A percentile compares a stretch with the other conserved stretches of the same genome.
Evolutionary conservation across 2,113 vertebrate species (phyloP).

Genomic region (Climacteris rufus): DNA sequence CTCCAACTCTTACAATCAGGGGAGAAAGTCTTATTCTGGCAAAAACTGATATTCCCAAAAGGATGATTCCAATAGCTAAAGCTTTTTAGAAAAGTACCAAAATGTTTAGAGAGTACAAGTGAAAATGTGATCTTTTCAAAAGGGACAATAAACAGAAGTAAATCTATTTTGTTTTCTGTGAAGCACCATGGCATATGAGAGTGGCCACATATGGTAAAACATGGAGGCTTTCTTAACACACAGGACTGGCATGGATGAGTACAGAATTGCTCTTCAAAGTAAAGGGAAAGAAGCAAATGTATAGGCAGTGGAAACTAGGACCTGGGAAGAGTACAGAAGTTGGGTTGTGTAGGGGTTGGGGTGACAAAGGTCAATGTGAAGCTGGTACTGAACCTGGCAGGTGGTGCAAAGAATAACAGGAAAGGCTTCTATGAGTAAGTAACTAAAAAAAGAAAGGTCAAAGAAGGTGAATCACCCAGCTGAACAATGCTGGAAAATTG

Average conservation of each 20-base stretch:
- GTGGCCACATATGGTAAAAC: background rate
- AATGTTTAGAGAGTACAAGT: background rate
- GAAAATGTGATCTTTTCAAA: background rate
- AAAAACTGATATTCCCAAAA: background rate
- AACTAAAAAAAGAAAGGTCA: background rate
- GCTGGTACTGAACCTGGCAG: background rate
- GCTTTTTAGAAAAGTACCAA: background rate
- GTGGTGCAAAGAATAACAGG: background rate
- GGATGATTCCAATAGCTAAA: rapidly evolving
- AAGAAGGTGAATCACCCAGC: background rate
- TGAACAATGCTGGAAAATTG: background rate
- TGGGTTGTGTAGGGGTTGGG: background rate
- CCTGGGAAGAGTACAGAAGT: background rate
- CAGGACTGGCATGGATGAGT: background rate
- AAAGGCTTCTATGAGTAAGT: background rate
- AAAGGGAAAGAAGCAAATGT: background rate
- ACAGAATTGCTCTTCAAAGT: background rate
- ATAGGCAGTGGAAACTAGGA: background rate
- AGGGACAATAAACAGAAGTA: background rate
- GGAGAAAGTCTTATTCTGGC: background rate
- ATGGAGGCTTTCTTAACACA: background rate
- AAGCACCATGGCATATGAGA: background rate
- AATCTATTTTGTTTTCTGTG: background rate
- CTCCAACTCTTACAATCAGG: background rate
- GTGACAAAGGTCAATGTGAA: background rate